Percentiles rank a stretch among this genome's conserved stretches.
These are phyloP conservation scores for Globia sparganii DNA, from an alignment of 2,888 invertebrate genomes.

Conservation along the genomic window DNA sequence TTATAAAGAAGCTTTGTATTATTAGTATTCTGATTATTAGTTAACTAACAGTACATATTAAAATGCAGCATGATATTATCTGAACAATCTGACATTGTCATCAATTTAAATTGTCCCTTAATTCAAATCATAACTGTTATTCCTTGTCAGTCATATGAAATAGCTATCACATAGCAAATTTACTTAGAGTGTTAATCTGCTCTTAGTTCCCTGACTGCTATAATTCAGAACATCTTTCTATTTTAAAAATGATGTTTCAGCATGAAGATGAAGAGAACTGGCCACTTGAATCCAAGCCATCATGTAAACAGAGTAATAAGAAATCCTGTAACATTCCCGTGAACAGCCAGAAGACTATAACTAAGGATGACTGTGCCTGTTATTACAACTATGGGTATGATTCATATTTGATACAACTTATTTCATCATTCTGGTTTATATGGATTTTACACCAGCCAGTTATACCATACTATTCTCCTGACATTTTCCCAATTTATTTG, in stretches of 20 bases:
- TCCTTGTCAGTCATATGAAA: not conserved
- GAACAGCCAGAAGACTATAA: slow-evolving; percentile 77
- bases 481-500: not conserved
- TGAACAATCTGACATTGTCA: not conserved
- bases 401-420: slow-evolving; percentile 1
- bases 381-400: slow-evolving; percentile 91
- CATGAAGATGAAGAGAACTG: slow-evolving; percentile 88
- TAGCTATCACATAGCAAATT: not conserved
- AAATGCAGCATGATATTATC: not conserved
- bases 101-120: not conserved
- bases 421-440: not conserved
- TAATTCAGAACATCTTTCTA: slow-evolving; percentile 3
- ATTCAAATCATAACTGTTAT: not conserved
- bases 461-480: not conserved
- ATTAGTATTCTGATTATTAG: not conserved
- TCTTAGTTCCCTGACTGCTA: not conserved
- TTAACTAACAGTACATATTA: not conserved
- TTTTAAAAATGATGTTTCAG: slow-evolving; percentile 68
- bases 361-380: slow-evolving; percentile 87
- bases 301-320: slow-evolving; percentile 79
- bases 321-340: slow-evolving; percentile 75
- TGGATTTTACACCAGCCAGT: not conserved
- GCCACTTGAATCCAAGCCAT: slow-evolving; percentile 82
- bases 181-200: not conserved
- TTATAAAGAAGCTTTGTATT: slow-evolving; percentile 1